Percentiles rank a stretch among this genome's conserved stretches.
phyloP scores from a whole-genome alignment of 2,113 vertebrate genomes.

The Plotosus lineatus region DNA sequence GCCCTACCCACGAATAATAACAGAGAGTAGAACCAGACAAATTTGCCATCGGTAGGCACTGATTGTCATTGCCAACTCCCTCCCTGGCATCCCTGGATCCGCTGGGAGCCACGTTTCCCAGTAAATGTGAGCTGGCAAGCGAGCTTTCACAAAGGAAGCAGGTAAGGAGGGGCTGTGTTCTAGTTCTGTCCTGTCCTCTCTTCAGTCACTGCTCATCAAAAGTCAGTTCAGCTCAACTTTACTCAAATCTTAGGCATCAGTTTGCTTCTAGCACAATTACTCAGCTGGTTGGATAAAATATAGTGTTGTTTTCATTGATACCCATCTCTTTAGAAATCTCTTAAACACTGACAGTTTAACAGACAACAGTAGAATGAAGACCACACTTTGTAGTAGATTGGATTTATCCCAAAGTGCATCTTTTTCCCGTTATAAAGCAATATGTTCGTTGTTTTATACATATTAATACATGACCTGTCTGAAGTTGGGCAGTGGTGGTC shows the following conservation, averaged over 20 bases:
- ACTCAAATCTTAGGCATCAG: conserved; percentile 39
- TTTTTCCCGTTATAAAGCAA: neutral
- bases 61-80: conserved; percentile 47
- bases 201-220: conserved; percentile 56
- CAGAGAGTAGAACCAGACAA: conserved; percentile 42
- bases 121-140: conserved; percentile 46
- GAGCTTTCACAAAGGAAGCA: conserved; percentile 26
- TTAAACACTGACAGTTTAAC: neutral
- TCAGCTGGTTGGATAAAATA: conserved; percentile 3
- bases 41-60: conserved; percentile 39
- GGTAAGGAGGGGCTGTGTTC: conserved; percentile 50
- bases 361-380: neutral
- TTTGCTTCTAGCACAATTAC: conserved; percentile 14
- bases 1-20: conserved; percentile 29
- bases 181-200: conserved; percentile 45
- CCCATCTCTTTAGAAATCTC: conserved; percentile 2
- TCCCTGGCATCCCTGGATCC: conserved; percentile 23
- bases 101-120: conserved; percentile 41
- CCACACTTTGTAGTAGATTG: neutral
- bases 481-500: no score
- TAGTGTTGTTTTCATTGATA: neutral
- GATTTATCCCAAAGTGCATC: neutral
- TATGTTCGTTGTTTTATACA: neutral
- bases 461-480: no score
- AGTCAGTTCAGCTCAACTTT: conserved; percentile 39